Evolutionary conservation across 2,888 invertebrate species (phyloP), one percentile per base, ranked within the genome.

Genomic region (Hofmannophila pseudospretella): DNA sequence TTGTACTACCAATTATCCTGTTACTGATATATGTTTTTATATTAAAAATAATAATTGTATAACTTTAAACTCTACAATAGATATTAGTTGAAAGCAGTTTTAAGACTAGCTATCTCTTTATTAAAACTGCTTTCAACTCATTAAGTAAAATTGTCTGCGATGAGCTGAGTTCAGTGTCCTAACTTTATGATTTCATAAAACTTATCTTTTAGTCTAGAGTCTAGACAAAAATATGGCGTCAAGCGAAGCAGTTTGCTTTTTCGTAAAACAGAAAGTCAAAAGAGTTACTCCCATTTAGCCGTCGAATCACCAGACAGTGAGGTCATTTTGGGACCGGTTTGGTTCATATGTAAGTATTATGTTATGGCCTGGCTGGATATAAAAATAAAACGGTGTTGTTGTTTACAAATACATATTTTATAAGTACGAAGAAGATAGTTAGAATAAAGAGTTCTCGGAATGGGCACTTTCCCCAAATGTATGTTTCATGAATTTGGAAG

Each of bases 291-390:
- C 16, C 2, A 20, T 27, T 26, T 40, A 23, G 27, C 42, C 31
- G 36, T 44, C 44, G 58, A 59, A 69, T 71, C 67, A 67, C 57
- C 63, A 61, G 63, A 64, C 64, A 63, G 69, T 80, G 79, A 80
- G 74, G 72, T 82, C 79, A 79, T 57, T 66, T 58, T 52, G 45
- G 49, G 67, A 77, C 77, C 70, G 73, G 75, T 77, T 70, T 54
- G 45, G 51, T 62, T 60, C n/a, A n/a, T n/a, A n/a, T n/a, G 56
- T 54, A 51, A 55, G 28, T 46, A 46, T 46, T 49, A 51, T 43
- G 45, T 54, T 58, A 55, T 56, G 50, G 51, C 41, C 45, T 44
- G 41, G 45, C 45, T 44, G 44, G 41, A 49, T 54, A 51, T 53
- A 40, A 45, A 47, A 47, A n/a, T n/a, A n/a, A n/a, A n/a, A n/a